Conservation (phyloP, 2,888 invertebrate genomes). For the Epinotia demarniana region DNA sequence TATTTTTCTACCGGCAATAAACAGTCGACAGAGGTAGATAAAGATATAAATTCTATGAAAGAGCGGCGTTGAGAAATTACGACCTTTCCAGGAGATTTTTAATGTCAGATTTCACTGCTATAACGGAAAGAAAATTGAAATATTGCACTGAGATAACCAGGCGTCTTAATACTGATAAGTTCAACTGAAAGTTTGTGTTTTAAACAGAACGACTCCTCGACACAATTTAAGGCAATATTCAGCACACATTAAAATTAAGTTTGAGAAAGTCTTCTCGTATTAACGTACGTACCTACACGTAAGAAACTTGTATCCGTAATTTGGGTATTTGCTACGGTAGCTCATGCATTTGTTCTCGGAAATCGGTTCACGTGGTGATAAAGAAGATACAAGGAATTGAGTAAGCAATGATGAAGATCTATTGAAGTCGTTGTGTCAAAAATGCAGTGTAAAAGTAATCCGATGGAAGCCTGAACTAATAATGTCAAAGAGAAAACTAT, state of each 20-base stretch:
- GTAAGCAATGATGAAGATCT: no score
- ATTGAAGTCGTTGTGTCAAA: no score
- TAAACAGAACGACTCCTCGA: neutral
- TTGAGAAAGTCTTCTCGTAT: neutral
- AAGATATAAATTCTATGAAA: slow-evolving; percentile 24
- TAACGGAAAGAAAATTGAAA: slow-evolving; percentile 19
- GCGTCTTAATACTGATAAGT: neutral
- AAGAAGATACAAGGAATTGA: no score
- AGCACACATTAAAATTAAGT: neutral
- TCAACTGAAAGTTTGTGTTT: neutral
- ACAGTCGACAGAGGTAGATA: slow-evolving; percentile 14
- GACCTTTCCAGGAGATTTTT: slow-evolving; percentile 28
- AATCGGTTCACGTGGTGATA: no score
- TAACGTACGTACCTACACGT: no score
- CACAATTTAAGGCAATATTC: no score
- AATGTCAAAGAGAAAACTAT: no score
- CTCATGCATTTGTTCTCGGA: no score
- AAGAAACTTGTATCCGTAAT: no score
- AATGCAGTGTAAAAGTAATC: no score
- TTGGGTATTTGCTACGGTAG: no score
- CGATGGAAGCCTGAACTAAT: no score
- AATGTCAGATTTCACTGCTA: slow-evolving; percentile 24
- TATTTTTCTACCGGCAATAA: slow-evolving; percentile 37
- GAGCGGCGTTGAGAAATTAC: slow-evolving; percentile 22
- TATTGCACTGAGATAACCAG: slow-evolving; percentile 8